Conservation (phyloP, 2,888 invertebrate species). For the Pristionchus maxplancki region DNA sequence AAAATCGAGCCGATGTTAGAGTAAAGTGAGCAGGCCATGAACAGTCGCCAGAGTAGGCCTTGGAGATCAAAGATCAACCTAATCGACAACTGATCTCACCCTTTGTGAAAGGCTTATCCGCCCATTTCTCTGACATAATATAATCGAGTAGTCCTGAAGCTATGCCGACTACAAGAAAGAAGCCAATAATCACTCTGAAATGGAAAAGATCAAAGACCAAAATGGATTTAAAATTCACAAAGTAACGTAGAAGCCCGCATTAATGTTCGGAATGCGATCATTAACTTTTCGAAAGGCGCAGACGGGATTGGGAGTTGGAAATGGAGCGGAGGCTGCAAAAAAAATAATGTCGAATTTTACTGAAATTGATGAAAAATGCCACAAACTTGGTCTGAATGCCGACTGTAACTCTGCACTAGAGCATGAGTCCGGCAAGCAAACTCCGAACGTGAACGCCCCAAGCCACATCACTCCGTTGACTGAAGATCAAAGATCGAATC, state of each 20-base stretch:
- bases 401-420: background rate
- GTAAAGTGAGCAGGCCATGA: constrained; percentile 49
- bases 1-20: constrained; percentile 27
- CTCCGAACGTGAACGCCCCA: constrained; percentile 9
- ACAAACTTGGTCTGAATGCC: constrained; percentile 1
- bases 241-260: constrained; percentile 36
- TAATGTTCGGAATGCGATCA: background rate
- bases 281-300: background rate
- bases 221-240: background rate
- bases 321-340: background rate
- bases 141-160: background rate
- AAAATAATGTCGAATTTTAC: background rate
- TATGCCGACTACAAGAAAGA: background rate
- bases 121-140: background rate
- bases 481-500: background rate
- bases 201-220: background rate
- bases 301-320: background rate
- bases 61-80: background rate
- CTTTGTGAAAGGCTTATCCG: background rate
- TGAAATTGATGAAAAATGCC: no score
- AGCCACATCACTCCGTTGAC: background rate
- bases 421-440: constrained; percentile 32
- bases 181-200: constrained; percentile 11
- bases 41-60: constrained; percentile 1
- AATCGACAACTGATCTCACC: background rate